Base-by-base conservation (phyloP, 1,140 invertebrate species). In the Drosophila pectinifera region DNA sequence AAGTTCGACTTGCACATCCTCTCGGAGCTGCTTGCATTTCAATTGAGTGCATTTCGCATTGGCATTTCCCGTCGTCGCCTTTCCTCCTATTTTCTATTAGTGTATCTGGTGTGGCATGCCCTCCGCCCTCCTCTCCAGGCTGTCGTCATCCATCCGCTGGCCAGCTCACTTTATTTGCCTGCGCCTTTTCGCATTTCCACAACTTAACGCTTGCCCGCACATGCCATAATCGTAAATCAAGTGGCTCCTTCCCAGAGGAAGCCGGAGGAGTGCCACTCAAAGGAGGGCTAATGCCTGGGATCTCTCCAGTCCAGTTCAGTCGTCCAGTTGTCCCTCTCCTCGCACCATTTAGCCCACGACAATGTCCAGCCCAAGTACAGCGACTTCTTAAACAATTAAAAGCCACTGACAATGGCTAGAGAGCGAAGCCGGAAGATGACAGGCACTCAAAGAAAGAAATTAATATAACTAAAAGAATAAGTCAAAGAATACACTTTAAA, bases 21-120 rank as follows among this genome's bases (percentile, higher is more conserved):
- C 41, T 42, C 11, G 38, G n/a, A 39, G 26, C 73, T 51, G 22
- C 49, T 22, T 75, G 75, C 70, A 88, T 76, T 82, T 88, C 79
- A 88, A 88, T 88, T 86, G 83, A 83, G 67, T 86, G 79, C 79
- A 57, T 68, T 76, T 53, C 67, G 62, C 70, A 73, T 73, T 73
- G 45, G 65, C 45, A 68, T 56, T 69, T 34, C 42, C 34, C 38
- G n/a, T n/a, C 63, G 43, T 42, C 26, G 16, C 54, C 55, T 20
- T 58, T 42, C 39, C 36, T 26, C 10, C 28, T 70, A 65, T 59
- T 61, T 75, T 20, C 64, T 48, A 75, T 75, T 56, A 74, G 34
- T 49, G 43, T 42, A 61, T 42, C 42, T 53, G 49, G 31, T 22
- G 10, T 34, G 13, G 13, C 5, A n/a, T 38, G 36, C 16, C 18